Evolutionary conservation across 2,113 vertebrate species (phyloP), one percentile per base, ranked within the genome.

Genomic region (Hippocampus guttulatus): DNA sequence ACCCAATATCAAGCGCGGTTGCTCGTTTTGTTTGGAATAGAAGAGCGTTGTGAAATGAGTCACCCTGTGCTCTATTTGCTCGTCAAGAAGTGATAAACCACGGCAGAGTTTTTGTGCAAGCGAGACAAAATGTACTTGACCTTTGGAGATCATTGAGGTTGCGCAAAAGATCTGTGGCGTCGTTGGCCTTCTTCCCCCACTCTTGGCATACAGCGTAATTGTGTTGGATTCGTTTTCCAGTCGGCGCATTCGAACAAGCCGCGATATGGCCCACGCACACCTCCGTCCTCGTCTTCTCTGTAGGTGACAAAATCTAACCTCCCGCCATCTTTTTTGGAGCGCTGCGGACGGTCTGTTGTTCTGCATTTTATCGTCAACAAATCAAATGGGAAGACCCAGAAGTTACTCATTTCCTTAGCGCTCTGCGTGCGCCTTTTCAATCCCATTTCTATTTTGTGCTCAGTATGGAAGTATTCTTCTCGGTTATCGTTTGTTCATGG

Each of bases 341-440:
- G n/a, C 40, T 64, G 63, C 41, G 33, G 18, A 49, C 30, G 9
- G 2, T 67, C 47, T 67, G n/a, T 67, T 38, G 16, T 67, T 54
- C 47, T 14, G 10, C 8, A 27, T 27, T 54, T 54, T 54, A 21
- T 54, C n/a, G 66, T 67, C 66, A 54, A 52, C 66, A 67, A 67
- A 38, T 52, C 27, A 18, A 67, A 33, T 23, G 23, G 49, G 14
- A 38, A 54, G 30, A 67, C 5, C 9, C 18, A 38, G 9, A 2
- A 47, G n/a, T 65, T 47, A 27, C 64, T 65, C 64, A 49, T 64
- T 43, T 64, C 63, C 41, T 65, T 47, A 27, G n/a, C 64, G 21
- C 4, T 40, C 3, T 47, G 64, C 41, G 41, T 9, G 64, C n/a
- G 43, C 23, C 14, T 45, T 45, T 45, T 64, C 3, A 3, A n/a